These are phyloP conservation scores for Limnothrissa miodon DNA, from an alignment of 2,113 vertebrate species.

Conservation along the genomic window DNA sequence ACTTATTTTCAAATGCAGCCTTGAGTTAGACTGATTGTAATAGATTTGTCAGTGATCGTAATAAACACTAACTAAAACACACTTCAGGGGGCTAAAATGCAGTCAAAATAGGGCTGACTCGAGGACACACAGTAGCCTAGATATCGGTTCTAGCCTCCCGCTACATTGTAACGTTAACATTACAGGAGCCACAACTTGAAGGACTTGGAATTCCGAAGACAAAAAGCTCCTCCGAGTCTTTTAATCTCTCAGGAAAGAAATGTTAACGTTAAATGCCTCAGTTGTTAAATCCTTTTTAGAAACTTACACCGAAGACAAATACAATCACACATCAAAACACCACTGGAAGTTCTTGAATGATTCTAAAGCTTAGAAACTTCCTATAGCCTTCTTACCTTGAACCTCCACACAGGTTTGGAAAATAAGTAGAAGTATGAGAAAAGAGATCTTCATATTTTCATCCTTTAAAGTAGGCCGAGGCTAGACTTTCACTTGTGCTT, in stretches of 20 bases:
- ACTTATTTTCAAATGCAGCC: not conserved
- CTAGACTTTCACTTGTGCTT: not conserved
- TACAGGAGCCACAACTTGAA: not conserved
- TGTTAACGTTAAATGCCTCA: too few species aligned
- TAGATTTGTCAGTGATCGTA: not conserved
- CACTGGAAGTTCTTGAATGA: not conserved
- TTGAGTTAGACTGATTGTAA: not conserved
- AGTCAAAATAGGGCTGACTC: too few species aligned
- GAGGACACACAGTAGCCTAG: too few species aligned
- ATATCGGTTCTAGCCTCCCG: not conserved
- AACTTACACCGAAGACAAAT: not conserved
- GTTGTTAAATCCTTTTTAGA: too few species aligned
- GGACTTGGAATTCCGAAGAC: too few species aligned
- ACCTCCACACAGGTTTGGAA: not conserved
- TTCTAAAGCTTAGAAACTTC: not conserved
- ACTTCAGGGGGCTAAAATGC: too few species aligned
- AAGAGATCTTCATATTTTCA: not conserved
- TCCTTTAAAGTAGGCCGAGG: not conserved
- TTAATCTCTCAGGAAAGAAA: not conserved
- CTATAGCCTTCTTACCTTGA: not conserved
- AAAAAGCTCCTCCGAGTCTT: too few species aligned
- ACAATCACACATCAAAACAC: not conserved
- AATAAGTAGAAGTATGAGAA: not conserved
- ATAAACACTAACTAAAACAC: not conserved
- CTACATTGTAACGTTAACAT: not conserved